Base-by-base conservation (phyloP, 1,140 invertebrate genomes). In the Pseudomyrmex dendroicus region DNA sequence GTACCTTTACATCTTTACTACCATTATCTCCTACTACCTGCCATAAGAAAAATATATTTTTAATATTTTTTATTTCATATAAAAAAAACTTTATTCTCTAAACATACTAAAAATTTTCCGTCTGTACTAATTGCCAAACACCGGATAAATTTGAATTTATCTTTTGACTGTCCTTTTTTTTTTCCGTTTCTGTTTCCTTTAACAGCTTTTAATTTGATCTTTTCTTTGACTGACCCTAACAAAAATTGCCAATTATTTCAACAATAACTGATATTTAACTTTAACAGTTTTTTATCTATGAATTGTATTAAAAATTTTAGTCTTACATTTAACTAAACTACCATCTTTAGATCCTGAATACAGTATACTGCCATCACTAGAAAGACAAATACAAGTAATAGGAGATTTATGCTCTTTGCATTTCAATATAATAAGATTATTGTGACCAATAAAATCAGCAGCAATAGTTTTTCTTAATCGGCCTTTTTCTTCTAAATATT, bases 321-420 rank as follows among this genome's bases (percentile, higher is more conserved):
- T 89, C 85, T 86, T 92, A 96, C 98, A 99, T 95, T 99, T 99
- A 12, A 99, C 96, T 66, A 99, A 95, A 61, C 95, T 95, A 63
- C 97, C 96, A 94, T 98, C 98, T 95, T 99, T 99, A 64, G 97
- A 98, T 0, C 97, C 98, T 57, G 97, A 97, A 92, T 96, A 99
- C 0, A 98, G 94, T 92, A 95, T 96, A 90, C 96, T 95, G 52
- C 96, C 96, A 94, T 99, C 97, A 73, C 94, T 94, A 48, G 97
- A 97, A 2, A 99, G 91, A 86, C 96, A 97, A 9, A 98, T 90
- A 93, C 97, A 98, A 5, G 98, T 99, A 8, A 99, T 94, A 1
- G 97, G 95, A 59, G 97, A 93, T 88, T 96, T 96, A 85, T 99
- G 98, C 78, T 97, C 95, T 92, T 96, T 97, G 85, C 95, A 96